These are phyloP conservation scores for Potamarius usumacintae DNA, from an alignment of 2,113 vertebrate genomes.

Conservation along the genomic window DNA sequence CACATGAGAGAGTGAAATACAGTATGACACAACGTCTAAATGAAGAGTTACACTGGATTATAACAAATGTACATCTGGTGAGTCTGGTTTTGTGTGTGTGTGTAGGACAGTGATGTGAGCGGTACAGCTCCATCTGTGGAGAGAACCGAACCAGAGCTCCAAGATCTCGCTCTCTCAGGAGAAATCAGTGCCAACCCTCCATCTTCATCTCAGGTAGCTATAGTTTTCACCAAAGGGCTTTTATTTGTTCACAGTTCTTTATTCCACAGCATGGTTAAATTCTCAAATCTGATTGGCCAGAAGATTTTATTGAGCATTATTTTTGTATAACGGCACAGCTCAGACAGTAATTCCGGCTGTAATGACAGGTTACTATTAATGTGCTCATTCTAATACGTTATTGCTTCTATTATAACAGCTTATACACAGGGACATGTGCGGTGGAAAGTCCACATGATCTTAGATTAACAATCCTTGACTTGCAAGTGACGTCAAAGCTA, in stretches of 20 bases:
- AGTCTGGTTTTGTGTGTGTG: background rate
- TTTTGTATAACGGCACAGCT: background rate
- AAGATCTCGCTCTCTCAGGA: conserved; percentile 63
- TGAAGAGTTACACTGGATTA: no score
- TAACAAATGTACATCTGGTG: background rate
- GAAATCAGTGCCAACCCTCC: conserved; percentile 70
- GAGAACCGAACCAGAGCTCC: conserved; percentile 71
- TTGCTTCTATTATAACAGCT: no score
- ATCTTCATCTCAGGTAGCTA: conserved; percentile 62
- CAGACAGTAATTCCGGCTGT: no score
- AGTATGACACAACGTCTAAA: background rate
- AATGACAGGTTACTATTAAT: no score
- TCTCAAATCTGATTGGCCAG: background rate
- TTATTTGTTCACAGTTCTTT: background rate
- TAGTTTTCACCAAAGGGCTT: background rate
- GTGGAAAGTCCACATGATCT: no score
- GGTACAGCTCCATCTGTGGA: conserved; percentile 62
- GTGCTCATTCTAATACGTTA: no score
- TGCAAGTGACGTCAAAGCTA: no score
- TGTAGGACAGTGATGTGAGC: conserved; percentile 53
- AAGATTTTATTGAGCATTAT: background rate
- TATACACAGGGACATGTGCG: no score
- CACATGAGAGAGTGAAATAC: background rate
- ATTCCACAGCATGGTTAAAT: background rate
- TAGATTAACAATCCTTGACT: no score